Base-by-base conservation (phyloP, 2,797 vertebrate species). In the Catostomus latipinnis region DNA sequence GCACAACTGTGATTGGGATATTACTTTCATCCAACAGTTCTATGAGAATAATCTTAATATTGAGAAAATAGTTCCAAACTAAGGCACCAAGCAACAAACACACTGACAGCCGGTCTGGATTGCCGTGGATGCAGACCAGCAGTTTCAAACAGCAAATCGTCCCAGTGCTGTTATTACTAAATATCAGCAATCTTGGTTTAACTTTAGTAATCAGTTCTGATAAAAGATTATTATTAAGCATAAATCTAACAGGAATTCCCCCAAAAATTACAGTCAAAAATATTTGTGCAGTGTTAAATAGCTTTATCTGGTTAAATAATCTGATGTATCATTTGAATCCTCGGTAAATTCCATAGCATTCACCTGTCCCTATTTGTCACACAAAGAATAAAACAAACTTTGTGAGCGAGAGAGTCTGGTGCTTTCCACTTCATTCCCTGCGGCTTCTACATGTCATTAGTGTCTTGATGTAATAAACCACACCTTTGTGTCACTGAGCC, bases 361-460 rank as follows among this genome's bases (percentile, higher is more conserved):
- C 13, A 4, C 46, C 16, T 69, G 50, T 52, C 9, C 70, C 68
- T 78, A 50, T 63, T 69, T 78, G 13, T 71, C 52, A 18, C 12
- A 73, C 62, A 10, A 7, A 4, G 6, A 62, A 62, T 18, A 8
- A 62, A 53, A 78, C 18, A 65, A 10, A 49, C 45, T 72, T 43
- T 65, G 70, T 43, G 60, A 61, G n/a, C 13, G 69, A 60, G 61
- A 60, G 50, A 82, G 61, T 74, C 61, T 3, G 84, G 81, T 85
- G 54, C 78, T 85, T 85, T 85, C 84, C 83, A 82, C 50, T 50
- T 61, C 8, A 43, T 56, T 18, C 57, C 52, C 68, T 62, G 45
- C 18, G 49, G 62, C 48, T 18, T 46, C 76, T 54, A 80, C 13
- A 68, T 74, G 60, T 46, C 49, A 72, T 79, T 81, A 61, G 12